These are phyloP conservation scores for Anseranas semipalmata DNA, from an alignment of 2,113 vertebrate genomes.

Conservation along the genomic window DNA sequence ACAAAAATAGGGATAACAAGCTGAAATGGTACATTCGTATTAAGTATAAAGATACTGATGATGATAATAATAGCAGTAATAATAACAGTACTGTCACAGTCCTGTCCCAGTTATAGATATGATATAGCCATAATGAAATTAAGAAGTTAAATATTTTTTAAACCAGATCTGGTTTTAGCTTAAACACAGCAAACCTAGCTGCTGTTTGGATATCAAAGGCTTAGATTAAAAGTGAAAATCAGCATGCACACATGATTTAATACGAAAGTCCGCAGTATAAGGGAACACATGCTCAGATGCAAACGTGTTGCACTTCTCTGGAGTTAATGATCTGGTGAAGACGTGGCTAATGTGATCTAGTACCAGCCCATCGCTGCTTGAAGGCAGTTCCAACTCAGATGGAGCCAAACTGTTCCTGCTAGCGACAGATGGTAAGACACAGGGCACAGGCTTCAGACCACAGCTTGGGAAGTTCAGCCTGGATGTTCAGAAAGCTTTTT, in stretches of 20 bases:
- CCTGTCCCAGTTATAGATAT: not conserved
- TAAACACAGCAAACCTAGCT: not conserved
- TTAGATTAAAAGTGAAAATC: not conserved
- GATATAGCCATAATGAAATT: not conserved
- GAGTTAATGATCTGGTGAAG: not conserved
- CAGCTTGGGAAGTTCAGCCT: not conserved
- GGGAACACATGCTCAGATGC: not conserved
- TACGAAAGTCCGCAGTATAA: not conserved
- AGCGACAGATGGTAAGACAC: not conserved
- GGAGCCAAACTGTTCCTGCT: not conserved
- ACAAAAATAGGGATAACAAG: not conserved
- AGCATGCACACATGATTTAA: not conserved
- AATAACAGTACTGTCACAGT: not conserved
- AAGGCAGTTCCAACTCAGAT: not conserved
- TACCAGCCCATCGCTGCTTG: not conserved
- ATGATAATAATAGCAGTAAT: not conserved
- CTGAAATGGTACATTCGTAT: not conserved
- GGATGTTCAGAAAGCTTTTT: not conserved
- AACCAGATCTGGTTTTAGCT: not conserved
- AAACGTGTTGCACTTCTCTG: not conserved
- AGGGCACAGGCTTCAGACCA: not conserved
- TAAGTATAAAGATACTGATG: not conserved
- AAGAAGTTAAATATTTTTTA: not conserved
- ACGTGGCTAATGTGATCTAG: not conserved
- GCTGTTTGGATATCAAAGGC: not conserved